These are phyloP conservation scores for Enhydra lutris DNA, from an alignment of 2,113 vertebrate species.

Conservation along the genomic window DNA sequence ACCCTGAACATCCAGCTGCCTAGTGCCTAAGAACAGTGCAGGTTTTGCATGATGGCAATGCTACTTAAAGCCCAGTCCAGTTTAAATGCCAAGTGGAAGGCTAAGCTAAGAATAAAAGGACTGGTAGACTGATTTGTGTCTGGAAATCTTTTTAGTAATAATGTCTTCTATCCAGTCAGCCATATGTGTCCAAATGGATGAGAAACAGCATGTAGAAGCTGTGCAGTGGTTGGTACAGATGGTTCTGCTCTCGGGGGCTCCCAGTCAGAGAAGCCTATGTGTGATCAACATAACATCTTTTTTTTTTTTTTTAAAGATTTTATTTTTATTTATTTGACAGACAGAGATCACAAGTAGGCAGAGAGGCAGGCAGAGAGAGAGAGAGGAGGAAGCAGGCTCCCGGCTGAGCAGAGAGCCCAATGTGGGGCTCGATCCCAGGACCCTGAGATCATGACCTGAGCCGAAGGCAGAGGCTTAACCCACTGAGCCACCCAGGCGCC, in stretches of 20 bases:
- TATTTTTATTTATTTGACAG: no score
- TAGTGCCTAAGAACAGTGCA: neutral
- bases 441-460: no score
- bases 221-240: rapidly evolving
- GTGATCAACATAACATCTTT: neutral
- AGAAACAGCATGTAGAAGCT: neutral
- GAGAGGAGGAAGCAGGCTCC: no score
- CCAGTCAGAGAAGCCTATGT: neutral
- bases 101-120: neutral
- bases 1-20: neutral
- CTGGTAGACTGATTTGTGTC: neutral
- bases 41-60: neutral
- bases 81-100: neutral
- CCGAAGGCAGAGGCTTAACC: no score
- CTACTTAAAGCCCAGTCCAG: neutral
- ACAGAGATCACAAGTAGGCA: no score
- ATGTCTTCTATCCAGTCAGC: neutral
- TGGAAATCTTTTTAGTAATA: neutral
- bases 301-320: no score
- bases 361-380: no score
- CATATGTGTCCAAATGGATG: neutral
- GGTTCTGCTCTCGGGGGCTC: neutral
- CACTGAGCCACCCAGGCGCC: no score
- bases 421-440: no score
- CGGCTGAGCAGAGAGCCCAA: no score